These are phyloP conservation scores for Nasonia oneida DNA, from an alignment of 2,888 invertebrate species.

Conservation along the genomic window DNA sequence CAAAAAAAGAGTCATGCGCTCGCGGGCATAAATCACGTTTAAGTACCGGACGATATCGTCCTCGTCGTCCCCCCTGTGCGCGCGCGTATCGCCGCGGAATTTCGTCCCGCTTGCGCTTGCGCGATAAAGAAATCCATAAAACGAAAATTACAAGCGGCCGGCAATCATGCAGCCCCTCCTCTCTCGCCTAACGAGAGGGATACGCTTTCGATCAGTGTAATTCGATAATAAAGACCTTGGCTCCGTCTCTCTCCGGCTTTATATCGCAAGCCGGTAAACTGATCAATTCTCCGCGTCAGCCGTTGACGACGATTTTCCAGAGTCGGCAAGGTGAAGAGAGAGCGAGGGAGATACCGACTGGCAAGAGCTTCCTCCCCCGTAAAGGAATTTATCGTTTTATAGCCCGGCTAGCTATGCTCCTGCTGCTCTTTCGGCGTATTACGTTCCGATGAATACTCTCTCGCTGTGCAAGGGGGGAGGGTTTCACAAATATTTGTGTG, in stretches of 20 bases:
- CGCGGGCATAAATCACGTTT: slow-evolving; percentile 54
- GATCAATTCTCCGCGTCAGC: slow-evolving; percentile 51
- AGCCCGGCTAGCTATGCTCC: not conserved
- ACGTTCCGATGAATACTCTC: not conserved
- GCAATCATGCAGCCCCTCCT: slow-evolving; percentile 2
- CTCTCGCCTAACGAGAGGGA: not conserved
- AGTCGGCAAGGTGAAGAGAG: not conserved
- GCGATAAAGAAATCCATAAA: slow-evolving; percentile 54
- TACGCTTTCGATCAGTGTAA: slow-evolving; percentile 50
- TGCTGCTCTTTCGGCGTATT: not conserved
- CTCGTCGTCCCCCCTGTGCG: not conserved
- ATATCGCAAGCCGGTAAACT: slow-evolving; percentile 42
- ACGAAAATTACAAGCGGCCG: slow-evolving; percentile 55
- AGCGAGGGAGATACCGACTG: slow-evolving; percentile 17
- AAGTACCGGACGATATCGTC: slow-evolving; percentile 48
- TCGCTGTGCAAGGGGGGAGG: not conserved
- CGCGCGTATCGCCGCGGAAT: slow-evolving; percentile 11
- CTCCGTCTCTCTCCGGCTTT: slow-evolving; percentile 3
- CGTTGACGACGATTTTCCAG: slow-evolving; percentile 51
- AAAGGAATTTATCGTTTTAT: slow-evolving; percentile 29
- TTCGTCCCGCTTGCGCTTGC: slow-evolving; percentile 1
- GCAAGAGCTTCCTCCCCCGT: not conserved
- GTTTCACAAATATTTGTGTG: not conserved
- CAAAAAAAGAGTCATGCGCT: slow-evolving; percentile 25
- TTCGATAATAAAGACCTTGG: slow-evolving; percentile 51